Conservation (phyloP, 1,140 invertebrate species). For the Drosophila lini region DNA sequence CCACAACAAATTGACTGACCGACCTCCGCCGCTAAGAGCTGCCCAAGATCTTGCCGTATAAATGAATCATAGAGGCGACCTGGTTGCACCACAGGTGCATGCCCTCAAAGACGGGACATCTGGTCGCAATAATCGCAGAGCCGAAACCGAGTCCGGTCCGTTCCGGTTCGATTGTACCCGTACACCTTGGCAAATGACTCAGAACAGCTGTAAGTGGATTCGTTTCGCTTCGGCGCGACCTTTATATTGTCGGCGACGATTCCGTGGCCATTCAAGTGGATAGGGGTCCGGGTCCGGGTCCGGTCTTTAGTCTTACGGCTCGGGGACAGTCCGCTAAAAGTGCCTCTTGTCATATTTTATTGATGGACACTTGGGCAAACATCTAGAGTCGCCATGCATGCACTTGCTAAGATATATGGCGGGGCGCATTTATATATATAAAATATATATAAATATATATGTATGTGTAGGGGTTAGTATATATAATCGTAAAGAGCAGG, state of each 20-base stretch:
- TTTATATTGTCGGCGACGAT: constrained; percentile 26
- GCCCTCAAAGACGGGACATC: constrained; percentile 37
- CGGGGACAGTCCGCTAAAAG: constrained; percentile 42
- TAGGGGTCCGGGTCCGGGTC: constrained; percentile 1
- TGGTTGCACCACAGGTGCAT: constrained; percentile 25
- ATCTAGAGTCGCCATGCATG: constrained; percentile 26
- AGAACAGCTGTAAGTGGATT: constrained; percentile 42
- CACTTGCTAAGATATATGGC: constrained; percentile 40
- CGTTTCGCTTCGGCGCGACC: constrained; percentile 30
- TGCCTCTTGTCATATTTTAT: constrained; percentile 65
- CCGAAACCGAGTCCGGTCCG: not conserved
- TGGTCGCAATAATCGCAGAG: constrained; percentile 8
- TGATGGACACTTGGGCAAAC: constrained; percentile 58
- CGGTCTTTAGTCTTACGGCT: constrained; percentile 20
- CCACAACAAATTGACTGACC: not conserved
- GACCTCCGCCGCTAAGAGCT: not conserved
- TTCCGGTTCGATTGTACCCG: constrained; percentile 12
- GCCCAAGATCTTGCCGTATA: not conserved
- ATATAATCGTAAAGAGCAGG: constrained; percentile 9
- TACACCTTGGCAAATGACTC: constrained; percentile 43
- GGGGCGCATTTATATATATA: constrained; percentile 26
- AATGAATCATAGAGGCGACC: constrained; percentile 15
- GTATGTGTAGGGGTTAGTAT: constrained; percentile 1
- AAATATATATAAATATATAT: constrained; percentile 2
- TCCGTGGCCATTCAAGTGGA: constrained; percentile 13